A percentile compares a stretch with the other conserved stretches of the same genome.
phyloP scores from a whole-genome alignment of 2,888 invertebrate species.

The Ariolimax columbianus region DNA sequence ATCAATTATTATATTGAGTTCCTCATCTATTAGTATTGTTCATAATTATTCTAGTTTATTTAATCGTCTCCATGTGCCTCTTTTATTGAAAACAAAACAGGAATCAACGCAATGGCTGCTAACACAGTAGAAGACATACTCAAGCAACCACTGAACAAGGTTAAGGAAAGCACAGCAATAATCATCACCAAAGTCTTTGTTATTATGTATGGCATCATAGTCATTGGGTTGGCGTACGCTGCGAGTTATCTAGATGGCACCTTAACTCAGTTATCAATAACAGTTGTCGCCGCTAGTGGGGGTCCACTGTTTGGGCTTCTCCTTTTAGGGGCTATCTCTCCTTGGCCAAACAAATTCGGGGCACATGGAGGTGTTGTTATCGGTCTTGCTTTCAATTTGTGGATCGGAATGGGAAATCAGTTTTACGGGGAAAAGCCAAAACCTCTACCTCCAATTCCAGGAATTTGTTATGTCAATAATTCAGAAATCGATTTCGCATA shows the following conservation, averaged over 20 bases:
- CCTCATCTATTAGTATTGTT: too few relatives aligned
- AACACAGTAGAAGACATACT: conserved; percentile 64
- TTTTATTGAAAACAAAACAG: conserved; percentile 47
- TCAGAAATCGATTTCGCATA: background rate
- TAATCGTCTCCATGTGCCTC: too few relatives aligned
- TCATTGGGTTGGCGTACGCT: conserved; percentile 59
- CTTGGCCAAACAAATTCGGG: conserved; percentile 54
- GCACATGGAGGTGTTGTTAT: conserved; percentile 35
- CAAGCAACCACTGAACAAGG: conserved; percentile 42
- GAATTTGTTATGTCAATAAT: conserved; percentile 23
- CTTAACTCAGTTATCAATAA: conserved; percentile 59
- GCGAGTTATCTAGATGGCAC: conserved; percentile 58
- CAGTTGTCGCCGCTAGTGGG: conserved; percentile 60
- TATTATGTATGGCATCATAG: conserved; percentile 56
- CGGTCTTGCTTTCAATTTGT: conserved; percentile 39
- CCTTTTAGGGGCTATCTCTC: conserved; percentile 60
- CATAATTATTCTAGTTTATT: too few relatives aligned
- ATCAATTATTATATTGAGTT: too few relatives aligned
- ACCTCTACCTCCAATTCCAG: conserved; percentile 26
- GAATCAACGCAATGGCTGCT: conserved; percentile 65
- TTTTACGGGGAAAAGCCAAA: conserved; percentile 23
- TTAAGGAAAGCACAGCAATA: conserved; percentile 56
- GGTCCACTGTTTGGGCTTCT: conserved; percentile 64
- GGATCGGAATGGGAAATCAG: conserved; percentile 37
- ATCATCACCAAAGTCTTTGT: conserved; percentile 60